Evolutionary conservation across 35 echinoderm and acorn worm species (phyloP).

Genomic region (Amphiura filiformis): DNA sequence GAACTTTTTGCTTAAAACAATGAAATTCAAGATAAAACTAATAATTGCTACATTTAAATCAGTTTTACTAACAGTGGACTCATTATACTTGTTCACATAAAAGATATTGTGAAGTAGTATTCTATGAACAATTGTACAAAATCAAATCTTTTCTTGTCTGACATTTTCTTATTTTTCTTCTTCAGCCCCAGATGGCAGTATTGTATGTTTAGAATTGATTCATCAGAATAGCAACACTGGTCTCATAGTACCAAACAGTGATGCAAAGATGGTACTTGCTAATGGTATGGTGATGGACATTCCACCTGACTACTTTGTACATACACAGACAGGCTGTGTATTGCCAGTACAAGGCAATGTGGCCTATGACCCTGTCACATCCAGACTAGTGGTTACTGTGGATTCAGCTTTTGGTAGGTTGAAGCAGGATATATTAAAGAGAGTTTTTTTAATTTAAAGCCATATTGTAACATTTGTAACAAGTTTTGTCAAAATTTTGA

Average conservation of each 20-base stretch:
- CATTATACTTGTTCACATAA: too few species aligned
- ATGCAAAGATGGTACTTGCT: conserved; percentile 61
- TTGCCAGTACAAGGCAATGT: conserved; percentile 93
- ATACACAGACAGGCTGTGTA: conserved; percentile 72
- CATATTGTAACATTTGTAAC: too few species aligned
- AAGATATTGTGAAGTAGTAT: too few species aligned
- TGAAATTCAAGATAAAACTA: too few species aligned
- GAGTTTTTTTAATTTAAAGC: too few species aligned
- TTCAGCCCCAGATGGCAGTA: conserved; percentile 71
- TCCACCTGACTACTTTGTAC: conserved; percentile 78
- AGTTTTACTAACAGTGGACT: too few species aligned
- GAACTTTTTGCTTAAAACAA: too few species aligned
- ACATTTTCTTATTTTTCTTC: neutral
- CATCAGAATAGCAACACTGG: conserved; percentile 67
- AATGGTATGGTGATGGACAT: conserved; percentile 43
- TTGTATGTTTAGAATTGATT: conserved; percentile 58
- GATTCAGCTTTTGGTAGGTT: conserved; percentile 62
- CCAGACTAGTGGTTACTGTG: conserved; percentile 67
- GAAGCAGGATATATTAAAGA: too few species aligned
- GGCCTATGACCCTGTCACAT: conserved; percentile 73
- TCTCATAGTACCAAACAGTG: conserved; percentile 73
- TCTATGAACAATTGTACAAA: too few species aligned
- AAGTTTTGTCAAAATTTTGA: too few species aligned
- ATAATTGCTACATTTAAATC: too few species aligned
- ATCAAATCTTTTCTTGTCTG: neutral